Evolutionary conservation across 2,888 invertebrate genomes (phyloP).

Genomic region (Callimorpha dominula): DNA sequence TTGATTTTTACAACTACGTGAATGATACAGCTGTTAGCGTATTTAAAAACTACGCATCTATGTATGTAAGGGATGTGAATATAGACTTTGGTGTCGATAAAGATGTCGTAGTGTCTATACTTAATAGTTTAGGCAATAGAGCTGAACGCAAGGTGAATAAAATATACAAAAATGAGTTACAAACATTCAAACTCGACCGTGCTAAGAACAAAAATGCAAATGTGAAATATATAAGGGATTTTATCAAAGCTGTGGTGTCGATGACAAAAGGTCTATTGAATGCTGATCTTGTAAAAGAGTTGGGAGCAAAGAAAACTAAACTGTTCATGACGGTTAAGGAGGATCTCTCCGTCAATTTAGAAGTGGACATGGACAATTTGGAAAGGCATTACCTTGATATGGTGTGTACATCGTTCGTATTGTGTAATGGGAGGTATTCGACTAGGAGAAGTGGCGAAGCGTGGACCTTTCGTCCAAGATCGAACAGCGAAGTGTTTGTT

Average conservation of each 20-base stretch:
- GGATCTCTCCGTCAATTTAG: constrained; percentile 65
- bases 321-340: constrained; percentile 49
- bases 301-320: constrained; percentile 43
- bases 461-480: constrained; percentile 7
- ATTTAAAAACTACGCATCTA: constrained; percentile 68
- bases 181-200: constrained; percentile 55
- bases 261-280: constrained; percentile 46
- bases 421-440: constrained; percentile 61
- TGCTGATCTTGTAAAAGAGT: constrained; percentile 42
- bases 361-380: constrained; percentile 64
- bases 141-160: constrained; percentile 50
- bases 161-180: constrained; percentile 54
- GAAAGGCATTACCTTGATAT: constrained; percentile 48
- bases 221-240: constrained; percentile 54
- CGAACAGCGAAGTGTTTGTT: constrained; percentile 56
- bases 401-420: constrained; percentile 64
- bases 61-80: constrained; percentile 68
- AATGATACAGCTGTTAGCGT: constrained; percentile 65
- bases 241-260: constrained; percentile 48
- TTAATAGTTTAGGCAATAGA: constrained; percentile 49
- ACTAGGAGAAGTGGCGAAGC: constrained; percentile 25
- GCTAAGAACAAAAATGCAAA: constrained; percentile 56
- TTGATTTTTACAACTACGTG: constrained; percentile 58
- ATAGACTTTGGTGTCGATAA: constrained; percentile 54
- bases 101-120: constrained; percentile 44